Conservation (phyloP, 2,888 invertebrate species). For the Limnephilus lunatus region DNA sequence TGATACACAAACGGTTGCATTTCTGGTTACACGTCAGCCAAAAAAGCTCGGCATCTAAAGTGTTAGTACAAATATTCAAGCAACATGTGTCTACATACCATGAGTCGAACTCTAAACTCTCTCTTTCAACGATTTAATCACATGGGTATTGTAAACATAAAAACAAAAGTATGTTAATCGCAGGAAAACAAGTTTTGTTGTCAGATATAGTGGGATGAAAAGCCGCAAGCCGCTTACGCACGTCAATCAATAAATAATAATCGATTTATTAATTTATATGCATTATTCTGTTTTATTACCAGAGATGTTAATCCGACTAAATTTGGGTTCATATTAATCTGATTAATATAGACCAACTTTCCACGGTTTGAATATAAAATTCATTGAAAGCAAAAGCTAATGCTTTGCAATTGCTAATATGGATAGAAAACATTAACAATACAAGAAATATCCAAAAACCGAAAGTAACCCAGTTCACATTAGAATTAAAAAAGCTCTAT, state of each 20-base stretch:
- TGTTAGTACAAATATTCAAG: not conserved
- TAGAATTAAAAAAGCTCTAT: too few relatives aligned
- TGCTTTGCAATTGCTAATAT: not conserved
- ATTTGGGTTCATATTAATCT: not conserved
- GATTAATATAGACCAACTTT: too few relatives aligned
- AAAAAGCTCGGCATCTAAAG: not conserved
- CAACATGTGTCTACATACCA: not conserved
- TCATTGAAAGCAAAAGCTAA: not conserved
- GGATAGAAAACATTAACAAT: not conserved
- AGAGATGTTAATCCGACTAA: not conserved
- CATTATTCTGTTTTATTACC: not conserved
- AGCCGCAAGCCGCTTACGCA: not conserved
- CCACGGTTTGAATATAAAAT: not conserved
- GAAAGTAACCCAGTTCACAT: not conserved
- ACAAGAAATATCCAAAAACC: not conserved
- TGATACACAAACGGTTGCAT: not conserved
- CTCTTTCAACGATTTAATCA: not conserved
- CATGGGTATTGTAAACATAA: not conserved
- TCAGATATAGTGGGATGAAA: not conserved
- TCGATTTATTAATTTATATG: not conserved
- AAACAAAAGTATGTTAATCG: conserved; percentile 2
- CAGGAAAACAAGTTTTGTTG: not conserved
- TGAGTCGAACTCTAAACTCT: not conserved
- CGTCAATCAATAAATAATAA: not conserved
- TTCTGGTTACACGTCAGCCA: not conserved